Conservation (phyloP, 2,113 vertebrate genomes). For the Nettapus auritus region DNA sequence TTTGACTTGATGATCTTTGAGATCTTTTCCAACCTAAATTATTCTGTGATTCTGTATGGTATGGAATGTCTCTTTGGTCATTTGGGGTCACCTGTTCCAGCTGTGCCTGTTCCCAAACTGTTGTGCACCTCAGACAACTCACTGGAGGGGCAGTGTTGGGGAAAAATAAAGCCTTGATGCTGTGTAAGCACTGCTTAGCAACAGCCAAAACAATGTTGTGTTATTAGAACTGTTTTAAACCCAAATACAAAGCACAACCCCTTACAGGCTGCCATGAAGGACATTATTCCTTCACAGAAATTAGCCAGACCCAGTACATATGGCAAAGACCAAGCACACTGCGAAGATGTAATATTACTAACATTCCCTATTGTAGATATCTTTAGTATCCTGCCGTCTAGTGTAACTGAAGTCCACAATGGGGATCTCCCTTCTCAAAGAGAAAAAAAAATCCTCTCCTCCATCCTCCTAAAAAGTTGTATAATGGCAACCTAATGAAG, state of each 20-base stretch:
- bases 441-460: neutral
- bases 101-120: neutral
- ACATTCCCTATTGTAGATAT: neutral
- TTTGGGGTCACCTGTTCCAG: neutral
- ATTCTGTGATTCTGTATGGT: no score
- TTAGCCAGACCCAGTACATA: neutral
- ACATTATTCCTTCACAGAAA: neutral
- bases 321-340: neutral
- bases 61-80: neutral
- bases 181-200: neutral
- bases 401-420: neutral
- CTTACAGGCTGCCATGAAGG: neutral
- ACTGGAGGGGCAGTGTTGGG: fast-evolving
- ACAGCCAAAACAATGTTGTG: neutral
- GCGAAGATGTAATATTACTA: neutral
- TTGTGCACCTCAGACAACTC: neutral
- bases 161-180: neutral
- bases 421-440: neutral
- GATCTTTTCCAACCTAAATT: no score
- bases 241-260: neutral
- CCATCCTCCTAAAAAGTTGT: neutral
- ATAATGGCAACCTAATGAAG: neutral
- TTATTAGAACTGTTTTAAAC: neutral
- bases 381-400: neutral
- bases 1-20: no score